Evolutionary conservation across 2,888 invertebrate genomes (phyloP).

Genomic region (Beris chalybata): DNA sequence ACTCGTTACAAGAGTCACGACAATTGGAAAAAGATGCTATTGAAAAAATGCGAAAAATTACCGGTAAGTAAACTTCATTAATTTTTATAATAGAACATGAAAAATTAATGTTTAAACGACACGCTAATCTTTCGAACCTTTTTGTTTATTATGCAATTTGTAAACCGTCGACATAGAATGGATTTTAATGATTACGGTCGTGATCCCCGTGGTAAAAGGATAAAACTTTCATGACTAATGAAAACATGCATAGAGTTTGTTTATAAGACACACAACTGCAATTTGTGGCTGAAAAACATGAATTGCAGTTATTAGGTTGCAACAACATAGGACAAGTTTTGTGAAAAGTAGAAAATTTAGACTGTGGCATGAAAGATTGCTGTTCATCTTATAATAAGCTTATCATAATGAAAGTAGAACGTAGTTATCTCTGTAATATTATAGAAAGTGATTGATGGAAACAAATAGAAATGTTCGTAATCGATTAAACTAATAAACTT

Average conservation of each 20-base stretch:
- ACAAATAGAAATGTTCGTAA: too few relatives aligned
- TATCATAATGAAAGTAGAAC: too few relatives aligned
- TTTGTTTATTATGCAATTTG: background rate
- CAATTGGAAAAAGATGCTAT: slow-evolving; percentile 61
- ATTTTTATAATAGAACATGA: background rate
- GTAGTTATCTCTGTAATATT: too few relatives aligned
- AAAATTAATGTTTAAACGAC: slow-evolving; percentile 5
- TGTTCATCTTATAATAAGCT: too few relatives aligned
- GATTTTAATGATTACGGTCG: background rate
- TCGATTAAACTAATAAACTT: too few relatives aligned
- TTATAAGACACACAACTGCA: too few relatives aligned
- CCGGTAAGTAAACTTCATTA: slow-evolving; percentile 47
- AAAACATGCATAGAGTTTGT: background rate
- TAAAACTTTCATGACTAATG: background rate
- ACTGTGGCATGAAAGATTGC: too few relatives aligned
- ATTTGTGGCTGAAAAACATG: too few relatives aligned
- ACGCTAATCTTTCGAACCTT: slow-evolving; percentile 1
- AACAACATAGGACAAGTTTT: too few relatives aligned
- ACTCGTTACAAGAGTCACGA: slow-evolving; percentile 61
- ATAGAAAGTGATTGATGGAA: too few relatives aligned
- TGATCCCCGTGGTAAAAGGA: background rate
- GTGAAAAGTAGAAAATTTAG: too few relatives aligned
- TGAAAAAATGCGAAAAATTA: slow-evolving; percentile 58
- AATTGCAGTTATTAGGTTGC: too few relatives aligned
- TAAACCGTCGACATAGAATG: background rate